phyloP scores from a whole-genome alignment of 2,113 vertebrate genomes.

The Pogonocichla stellata region DNA sequence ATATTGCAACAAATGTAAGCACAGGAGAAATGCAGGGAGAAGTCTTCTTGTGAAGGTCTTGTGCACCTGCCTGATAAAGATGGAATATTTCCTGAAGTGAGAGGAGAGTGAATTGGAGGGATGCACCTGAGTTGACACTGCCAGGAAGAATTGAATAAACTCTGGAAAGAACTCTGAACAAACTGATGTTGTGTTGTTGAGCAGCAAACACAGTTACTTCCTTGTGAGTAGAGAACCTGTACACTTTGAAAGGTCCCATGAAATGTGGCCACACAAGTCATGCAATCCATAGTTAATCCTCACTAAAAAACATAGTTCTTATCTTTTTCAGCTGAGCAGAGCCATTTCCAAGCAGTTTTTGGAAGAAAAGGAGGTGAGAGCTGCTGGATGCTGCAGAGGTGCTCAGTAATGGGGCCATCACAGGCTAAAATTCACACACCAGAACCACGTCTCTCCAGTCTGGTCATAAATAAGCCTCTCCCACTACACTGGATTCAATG shows the following conservation, averaged over 20 bases:
- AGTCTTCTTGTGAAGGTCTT: not conserved
- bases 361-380: not conserved
- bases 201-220: not conserved
- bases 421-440: not conserved
- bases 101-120: not conserved
- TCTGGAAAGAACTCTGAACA: not conserved
- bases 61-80: not conserved
- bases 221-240: not conserved
- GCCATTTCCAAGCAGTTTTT: not conserved
- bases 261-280: not conserved
- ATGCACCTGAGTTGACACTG: not conserved
- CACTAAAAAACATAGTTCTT: not conserved
- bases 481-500: not conserved
- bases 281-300: not conserved
- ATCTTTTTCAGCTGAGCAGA: not conserved
- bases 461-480: not conserved
- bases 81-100: not conserved
- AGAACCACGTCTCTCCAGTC: not conserved
- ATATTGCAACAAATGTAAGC: not conserved
- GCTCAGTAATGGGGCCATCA: not conserved
- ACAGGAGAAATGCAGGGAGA: not conserved
- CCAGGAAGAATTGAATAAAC: not conserved
- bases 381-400: not conserved
- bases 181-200: not conserved
- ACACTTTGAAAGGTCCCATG: not conserved